These are phyloP conservation scores for Pristionchus mayeri DNA, from an alignment of 2,888 invertebrate species.

Conservation along the genomic window DNA sequence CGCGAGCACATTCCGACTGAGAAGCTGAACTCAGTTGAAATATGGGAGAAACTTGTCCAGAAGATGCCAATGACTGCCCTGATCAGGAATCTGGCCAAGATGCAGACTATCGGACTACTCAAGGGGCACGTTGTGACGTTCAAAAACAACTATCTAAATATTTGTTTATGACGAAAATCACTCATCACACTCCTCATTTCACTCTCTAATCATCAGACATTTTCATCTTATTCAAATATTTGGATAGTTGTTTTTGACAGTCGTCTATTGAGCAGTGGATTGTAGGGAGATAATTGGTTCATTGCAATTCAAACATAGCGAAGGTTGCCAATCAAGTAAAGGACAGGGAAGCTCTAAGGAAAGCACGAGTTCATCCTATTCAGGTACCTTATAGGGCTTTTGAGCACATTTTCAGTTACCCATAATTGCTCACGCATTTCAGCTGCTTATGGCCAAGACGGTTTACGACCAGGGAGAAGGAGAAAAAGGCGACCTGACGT, in stretches of 20 bases:
- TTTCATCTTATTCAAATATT: too few species aligned
- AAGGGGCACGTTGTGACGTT: neutral
- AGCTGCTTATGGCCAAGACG: conserved; percentile 71
- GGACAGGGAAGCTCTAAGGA: conserved; percentile 67
- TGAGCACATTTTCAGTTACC: neutral
- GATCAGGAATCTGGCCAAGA: conserved; percentile 77
- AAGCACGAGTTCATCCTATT: conserved; percentile 77
- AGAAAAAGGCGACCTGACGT: conserved; percentile 54
- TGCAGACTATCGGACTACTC: conserved; percentile 73
- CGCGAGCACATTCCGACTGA: conserved; percentile 84
- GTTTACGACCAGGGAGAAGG: conserved; percentile 75
- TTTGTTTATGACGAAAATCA: too few species aligned
- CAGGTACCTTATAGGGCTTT: conserved; percentile 64
- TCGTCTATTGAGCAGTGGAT: too few species aligned
- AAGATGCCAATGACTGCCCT: conserved; percentile 77
- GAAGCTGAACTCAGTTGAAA: conserved; percentile 79
- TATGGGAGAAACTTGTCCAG: conserved; percentile 77
- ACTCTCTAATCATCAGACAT: too few species aligned
- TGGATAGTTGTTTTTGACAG: too few species aligned
- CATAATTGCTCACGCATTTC: neutral
- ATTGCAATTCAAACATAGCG: conserved; percentile 56
- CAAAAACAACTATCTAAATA: too few species aligned
- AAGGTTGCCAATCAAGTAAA: conserved; percentile 67
- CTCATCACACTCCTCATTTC: too few species aligned
- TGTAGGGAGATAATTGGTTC: too few species aligned